phyloP scores from a whole-genome alignment of 1,140 invertebrate species.

The Leptinotarsa defecta region DNA sequence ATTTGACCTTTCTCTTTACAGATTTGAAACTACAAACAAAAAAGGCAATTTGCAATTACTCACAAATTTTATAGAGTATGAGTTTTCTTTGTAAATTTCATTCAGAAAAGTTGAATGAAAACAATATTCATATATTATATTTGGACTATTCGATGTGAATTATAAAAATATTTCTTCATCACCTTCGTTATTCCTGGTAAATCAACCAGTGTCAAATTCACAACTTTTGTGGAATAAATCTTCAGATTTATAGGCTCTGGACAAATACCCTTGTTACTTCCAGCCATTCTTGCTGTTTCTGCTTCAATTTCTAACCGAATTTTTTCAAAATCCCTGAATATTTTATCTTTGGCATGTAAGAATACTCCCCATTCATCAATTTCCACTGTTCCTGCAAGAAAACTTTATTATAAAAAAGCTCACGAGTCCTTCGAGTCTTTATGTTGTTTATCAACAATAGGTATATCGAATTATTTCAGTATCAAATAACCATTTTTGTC shows the following conservation, averaged over 20 bases:
- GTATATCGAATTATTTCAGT: background rate
- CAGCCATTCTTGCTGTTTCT: slow-evolving; percentile 93
- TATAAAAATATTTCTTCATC: slow-evolving; percentile 29
- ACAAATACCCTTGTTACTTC: slow-evolving; percentile 95
- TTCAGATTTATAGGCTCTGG: slow-evolving; percentile 95
- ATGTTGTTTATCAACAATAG: background rate
- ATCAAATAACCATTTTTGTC: slow-evolving; percentile 1
- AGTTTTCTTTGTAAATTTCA: no score
- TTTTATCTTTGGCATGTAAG: slow-evolving; percentile 87
- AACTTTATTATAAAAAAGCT: slow-evolving; percentile 16
- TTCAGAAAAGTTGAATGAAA: no score
- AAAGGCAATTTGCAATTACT: no score
- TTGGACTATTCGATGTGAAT: no score
- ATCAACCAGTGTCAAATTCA: slow-evolving; percentile 97
- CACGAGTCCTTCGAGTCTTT: background rate
- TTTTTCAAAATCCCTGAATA: slow-evolving; percentile 91
- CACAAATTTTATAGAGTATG: no score
- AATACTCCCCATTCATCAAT: slow-evolving; percentile 95
- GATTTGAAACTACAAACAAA: no score
- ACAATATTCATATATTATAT: no score
- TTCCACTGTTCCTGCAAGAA: slow-evolving; percentile 76
- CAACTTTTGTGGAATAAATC: slow-evolving; percentile 90
- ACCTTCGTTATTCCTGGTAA: slow-evolving; percentile 98
- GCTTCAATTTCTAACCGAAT: slow-evolving; percentile 90
- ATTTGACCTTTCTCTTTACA: no score